Evolutionary conservation across 2,888 invertebrate species (phyloP).

Genomic region (Geotrupes spiniger): DNA sequence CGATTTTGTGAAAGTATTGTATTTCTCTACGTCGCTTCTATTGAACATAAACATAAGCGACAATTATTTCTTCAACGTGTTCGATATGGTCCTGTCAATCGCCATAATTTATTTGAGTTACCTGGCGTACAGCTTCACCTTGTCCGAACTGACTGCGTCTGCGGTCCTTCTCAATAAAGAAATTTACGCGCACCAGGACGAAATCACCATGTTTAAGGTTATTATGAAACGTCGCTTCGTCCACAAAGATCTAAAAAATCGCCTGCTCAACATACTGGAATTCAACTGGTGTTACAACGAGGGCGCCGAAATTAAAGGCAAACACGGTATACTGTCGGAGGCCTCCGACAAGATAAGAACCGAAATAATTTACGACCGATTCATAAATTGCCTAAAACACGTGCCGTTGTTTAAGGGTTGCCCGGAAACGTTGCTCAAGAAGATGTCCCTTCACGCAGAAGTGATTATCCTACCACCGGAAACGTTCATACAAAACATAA

Average conservation of each 20-base stretch:
- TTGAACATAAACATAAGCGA: constrained; percentile 16
- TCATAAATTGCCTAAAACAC: constrained; percentile 17
- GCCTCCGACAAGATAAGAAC: constrained; percentile 18
- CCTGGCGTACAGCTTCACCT: constrained; percentile 10
- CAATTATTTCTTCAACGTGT: constrained; percentile 6
- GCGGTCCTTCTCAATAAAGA: constrained; percentile 11
- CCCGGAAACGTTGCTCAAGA: constrained; percentile 9
- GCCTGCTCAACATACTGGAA: constrained; percentile 19
- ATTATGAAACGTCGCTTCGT: constrained; percentile 17
- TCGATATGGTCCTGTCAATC: constrained; percentile 11
- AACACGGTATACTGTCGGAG: constrained; percentile 19
- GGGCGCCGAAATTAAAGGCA: constrained; percentile 19
- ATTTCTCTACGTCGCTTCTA: constrained; percentile 8
- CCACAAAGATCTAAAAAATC: constrained; percentile 12
- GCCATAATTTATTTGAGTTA: constrained; percentile 8
- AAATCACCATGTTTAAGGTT: constrained; percentile 18
- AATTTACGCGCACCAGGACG: constrained; percentile 16
- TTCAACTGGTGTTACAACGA: constrained; percentile 20
- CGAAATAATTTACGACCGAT: constrained; percentile 18
- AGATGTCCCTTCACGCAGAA: constrained; percentile 17
- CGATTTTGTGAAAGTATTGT: neutral
- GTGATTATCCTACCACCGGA: constrained; percentile 19
- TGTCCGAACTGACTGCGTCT: constrained; percentile 17
- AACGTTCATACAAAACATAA: constrained; percentile 18
- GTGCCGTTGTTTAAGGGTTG: constrained; percentile 16